Evolutionary conservation across 2,888 invertebrate genomes (phyloP).

Genomic region (Drosophila niveifrons): DNA sequence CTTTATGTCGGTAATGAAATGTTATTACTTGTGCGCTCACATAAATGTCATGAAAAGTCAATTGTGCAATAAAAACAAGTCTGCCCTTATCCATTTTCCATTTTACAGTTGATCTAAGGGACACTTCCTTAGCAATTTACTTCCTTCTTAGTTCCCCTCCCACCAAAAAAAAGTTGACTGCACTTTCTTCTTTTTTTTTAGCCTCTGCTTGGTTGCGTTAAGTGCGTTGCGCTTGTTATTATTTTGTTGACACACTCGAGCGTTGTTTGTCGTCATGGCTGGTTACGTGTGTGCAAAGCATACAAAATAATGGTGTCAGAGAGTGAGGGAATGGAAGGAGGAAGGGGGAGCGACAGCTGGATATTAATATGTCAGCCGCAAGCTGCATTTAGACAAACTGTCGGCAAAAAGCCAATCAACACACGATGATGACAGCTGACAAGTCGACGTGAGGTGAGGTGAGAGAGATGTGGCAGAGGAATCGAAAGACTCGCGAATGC

Average conservation of each 20-base stretch:
- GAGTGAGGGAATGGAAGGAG: background rate
- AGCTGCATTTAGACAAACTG: conserved; percentile 23
- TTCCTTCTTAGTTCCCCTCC: background rate
- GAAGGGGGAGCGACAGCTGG: conserved; percentile 2
- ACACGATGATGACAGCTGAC: conserved; percentile 26
- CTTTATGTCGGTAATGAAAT: background rate
- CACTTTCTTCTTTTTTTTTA: background rate
- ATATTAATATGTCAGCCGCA: conserved; percentile 33
- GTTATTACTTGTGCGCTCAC: background rate
- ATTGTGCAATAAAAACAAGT: background rate
- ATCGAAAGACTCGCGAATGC: background rate
- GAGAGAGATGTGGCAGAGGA: background rate
- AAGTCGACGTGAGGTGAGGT: conserved; percentile 5
- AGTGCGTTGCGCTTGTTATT: conserved; percentile 14
- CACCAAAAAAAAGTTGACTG: background rate
- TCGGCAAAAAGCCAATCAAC: conserved; percentile 36
- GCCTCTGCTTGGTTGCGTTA: background rate
- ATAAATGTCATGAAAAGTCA: background rate
- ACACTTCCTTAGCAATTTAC: background rate
- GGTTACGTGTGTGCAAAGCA: conserved; percentile 1
- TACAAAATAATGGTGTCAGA: background rate
- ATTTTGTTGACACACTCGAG: conserved; percentile 46
- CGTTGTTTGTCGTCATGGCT: conserved; percentile 13
- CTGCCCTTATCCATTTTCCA: background rate
- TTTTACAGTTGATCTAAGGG: background rate